These are phyloP conservation scores for Apotomis turbidana DNA, from an alignment of 2,888 invertebrate species.

Conservation along the genomic window DNA sequence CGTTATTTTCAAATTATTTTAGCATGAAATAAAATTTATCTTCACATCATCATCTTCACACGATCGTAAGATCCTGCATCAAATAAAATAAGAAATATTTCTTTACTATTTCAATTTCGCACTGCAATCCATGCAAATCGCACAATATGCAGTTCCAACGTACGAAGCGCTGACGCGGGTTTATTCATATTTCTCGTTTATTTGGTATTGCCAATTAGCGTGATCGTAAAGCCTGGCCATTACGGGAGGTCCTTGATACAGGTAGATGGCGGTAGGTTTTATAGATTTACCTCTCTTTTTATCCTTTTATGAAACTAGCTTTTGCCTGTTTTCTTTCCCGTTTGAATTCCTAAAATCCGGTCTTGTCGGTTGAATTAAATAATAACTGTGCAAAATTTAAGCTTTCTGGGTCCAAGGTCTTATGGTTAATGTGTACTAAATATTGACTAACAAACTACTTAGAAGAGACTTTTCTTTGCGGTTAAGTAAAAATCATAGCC, in stretches of 20 bases:
- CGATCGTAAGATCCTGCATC: too few relatives aligned
- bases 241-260: constrained; percentile 63
- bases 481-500: too few relatives aligned
- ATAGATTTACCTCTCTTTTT: constrained; percentile 12
- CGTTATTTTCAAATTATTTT: too few relatives aligned
- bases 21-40: too few relatives aligned
- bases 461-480: too few relatives aligned
- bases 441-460: too few relatives aligned
- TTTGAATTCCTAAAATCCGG: too few relatives aligned
- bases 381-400: too few relatives aligned
- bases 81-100: background rate
- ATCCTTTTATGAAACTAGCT: background rate
- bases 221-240: constrained; percentile 65
- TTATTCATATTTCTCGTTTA: constrained; percentile 60
- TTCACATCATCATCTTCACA: too few relatives aligned
- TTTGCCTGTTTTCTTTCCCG: background rate
- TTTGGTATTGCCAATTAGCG: constrained; percentile 75
- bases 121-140: constrained; percentile 1
- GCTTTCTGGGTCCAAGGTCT: too few relatives aligned
- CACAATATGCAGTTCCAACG: constrained; percentile 2
- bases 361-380: too few relatives aligned
- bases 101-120: constrained; percentile 5
- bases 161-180: constrained; percentile 13
- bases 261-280: constrained; percentile 19
- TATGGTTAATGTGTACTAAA: too few relatives aligned